Conservation (phyloP, 2,888 invertebrate genomes). For the Bimastos eiseni region DNA sequence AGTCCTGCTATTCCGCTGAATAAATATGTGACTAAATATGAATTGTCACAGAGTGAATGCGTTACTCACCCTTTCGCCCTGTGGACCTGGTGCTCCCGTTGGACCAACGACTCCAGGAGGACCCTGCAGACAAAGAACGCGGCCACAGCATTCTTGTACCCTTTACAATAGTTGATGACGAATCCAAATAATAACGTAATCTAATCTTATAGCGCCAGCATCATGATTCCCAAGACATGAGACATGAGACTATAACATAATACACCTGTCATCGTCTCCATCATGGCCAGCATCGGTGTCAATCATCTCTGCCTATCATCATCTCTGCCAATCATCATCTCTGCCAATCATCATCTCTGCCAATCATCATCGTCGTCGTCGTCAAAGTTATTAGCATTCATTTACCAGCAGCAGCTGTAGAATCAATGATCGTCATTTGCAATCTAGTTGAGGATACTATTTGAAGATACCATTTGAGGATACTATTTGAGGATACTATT, state of each 20-base stretch:
- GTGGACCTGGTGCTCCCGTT: slow-evolving; percentile 43
- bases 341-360: no score
- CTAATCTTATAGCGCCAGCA: no score
- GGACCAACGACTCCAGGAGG: slow-evolving; percentile 38
- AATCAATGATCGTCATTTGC: background rate
- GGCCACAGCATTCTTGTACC: background rate
- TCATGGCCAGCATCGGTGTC: background rate
- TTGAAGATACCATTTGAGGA: no score
- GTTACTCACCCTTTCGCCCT: slow-evolving; percentile 10
- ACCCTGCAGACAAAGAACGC: slow-evolving; percentile 17
- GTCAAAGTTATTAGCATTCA: background rate
- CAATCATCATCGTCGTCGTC: background rate
- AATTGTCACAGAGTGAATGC: background rate
- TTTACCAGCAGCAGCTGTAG: no score
- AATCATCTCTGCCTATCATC: background rate
- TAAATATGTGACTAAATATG: background rate
- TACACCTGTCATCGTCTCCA: background rate
- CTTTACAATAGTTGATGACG: background rate
- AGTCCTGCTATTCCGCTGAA: background rate
- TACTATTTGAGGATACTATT: no score
- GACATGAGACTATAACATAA: no score
- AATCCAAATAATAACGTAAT: no score
- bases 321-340: background rate
- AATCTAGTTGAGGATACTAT: background rate
- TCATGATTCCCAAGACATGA: no score